These are phyloP conservation scores for Zaprionus lachaisei DNA, from an alignment of 1,140 invertebrate genomes.

Conservation along the genomic window DNA sequence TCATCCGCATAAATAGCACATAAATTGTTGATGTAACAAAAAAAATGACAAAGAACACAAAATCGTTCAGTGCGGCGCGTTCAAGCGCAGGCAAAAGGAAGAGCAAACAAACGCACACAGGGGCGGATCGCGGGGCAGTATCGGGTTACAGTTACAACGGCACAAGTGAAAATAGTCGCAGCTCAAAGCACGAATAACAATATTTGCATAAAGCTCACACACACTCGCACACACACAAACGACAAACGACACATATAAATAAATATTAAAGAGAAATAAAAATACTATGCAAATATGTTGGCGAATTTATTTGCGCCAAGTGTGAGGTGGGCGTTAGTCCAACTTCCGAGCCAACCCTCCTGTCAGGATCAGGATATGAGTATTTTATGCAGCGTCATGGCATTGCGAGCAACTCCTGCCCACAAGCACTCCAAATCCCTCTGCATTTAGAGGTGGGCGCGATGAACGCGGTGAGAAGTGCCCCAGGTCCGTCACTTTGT, in stretches of 20 bases:
- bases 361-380: constrained; percentile 23
- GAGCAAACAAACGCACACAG: background rate
- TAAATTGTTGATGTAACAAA: constrained; percentile 43
- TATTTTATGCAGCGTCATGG: constrained; percentile 64
- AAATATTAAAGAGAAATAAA: constrained; percentile 68
- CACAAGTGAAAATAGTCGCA: constrained; percentile 55
- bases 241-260: constrained; percentile 41
- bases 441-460: constrained; percentile 8
- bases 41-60: constrained; percentile 37
- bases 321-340: constrained; percentile 7
- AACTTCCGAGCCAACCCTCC: constrained; percentile 9
- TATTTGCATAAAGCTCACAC: constrained; percentile 68
- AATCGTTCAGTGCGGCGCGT: constrained; percentile 36
- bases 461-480: background rate
- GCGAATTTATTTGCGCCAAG: constrained; percentile 34
- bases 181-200: constrained; percentile 53
- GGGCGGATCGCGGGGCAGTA: background rate
- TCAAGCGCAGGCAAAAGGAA: constrained; percentile 31
- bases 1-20: constrained; percentile 71
- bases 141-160: constrained; percentile 9
- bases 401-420: constrained; percentile 39
- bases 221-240: background rate
- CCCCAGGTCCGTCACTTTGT: constrained; percentile 36
- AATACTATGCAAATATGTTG: constrained; percentile 60
- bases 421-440: constrained; percentile 1